phyloP scores from a whole-genome alignment of 2,113 vertebrate species.

The Chlamydotis undulata region DNA sequence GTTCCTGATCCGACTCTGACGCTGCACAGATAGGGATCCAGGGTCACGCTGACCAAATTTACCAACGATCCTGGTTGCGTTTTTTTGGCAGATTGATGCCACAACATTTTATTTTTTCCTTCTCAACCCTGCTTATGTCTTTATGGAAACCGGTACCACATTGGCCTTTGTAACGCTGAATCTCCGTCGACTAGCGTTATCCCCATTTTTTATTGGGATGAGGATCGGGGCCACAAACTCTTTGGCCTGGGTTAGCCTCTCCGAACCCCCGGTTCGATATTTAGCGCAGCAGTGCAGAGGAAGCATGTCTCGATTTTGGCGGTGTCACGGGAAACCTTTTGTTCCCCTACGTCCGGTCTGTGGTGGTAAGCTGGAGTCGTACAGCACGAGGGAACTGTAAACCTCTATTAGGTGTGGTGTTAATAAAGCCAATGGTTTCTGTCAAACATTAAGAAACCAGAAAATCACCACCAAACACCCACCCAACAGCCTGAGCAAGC shows the following conservation, averaged over 20 bases:
- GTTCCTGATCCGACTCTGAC: slow-evolving; percentile 21
- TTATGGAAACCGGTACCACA: neutral
- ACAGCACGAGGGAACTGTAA: neutral
- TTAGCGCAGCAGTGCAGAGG: neutral
- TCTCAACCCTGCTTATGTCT: neutral
- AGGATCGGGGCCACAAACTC: neutral
- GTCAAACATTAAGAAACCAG: neutral
- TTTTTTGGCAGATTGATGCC: neutral
- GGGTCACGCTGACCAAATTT: neutral
- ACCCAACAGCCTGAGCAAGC: neutral
- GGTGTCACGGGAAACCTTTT: neutral
- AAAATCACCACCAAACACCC: neutral
- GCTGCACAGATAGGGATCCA: neutral
- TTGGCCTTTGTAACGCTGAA: neutral
- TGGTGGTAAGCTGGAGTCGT: neutral
- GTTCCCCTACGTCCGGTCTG: neutral
- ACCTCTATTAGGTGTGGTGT: neutral
- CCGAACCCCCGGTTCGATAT: neutral
- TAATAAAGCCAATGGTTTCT: neutral
- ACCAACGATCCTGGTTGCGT: neutral
- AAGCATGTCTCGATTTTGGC: neutral
- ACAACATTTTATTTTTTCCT: neutral
- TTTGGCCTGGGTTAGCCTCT: neutral
- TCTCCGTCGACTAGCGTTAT: neutral
- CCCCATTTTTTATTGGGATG: neutral